Evolutionary conservation across 2,797 vertebrate genomes (phyloP).

Genomic region (Anabas testudineus): DNA sequence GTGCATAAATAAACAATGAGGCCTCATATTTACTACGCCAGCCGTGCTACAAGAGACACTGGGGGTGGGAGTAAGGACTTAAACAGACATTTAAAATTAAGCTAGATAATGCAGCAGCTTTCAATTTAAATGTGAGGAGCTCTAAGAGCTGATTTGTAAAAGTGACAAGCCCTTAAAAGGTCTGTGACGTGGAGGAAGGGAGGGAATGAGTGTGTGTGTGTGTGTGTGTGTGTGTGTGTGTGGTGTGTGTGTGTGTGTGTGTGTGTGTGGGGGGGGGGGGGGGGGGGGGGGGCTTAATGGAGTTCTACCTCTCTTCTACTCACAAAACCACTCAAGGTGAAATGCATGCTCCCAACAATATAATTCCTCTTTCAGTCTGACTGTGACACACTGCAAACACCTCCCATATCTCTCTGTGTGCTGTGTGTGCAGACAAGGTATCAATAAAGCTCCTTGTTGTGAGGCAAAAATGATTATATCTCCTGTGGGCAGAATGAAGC

Average conservation of each 20-base stretch:
- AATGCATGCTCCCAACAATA: conserved; percentile 79
- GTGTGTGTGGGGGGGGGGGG: neutral
- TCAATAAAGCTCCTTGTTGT: conserved; percentile 80
- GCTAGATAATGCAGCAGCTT: conserved; percentile 86
- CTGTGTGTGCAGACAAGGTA: conserved; percentile 71
- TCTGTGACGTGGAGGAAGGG: conserved; percentile 67
- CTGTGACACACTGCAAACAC: conserved; percentile 70
- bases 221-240: neutral
- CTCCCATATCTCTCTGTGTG: conserved; percentile 66
- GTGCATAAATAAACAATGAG: conserved; percentile 88
- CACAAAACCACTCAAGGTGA: conserved; percentile 81
- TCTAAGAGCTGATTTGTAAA: conserved; percentile 86
- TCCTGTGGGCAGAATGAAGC: conserved; percentile 73
- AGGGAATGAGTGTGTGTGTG: neutral
- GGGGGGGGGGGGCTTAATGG: conserved; percentile 75
- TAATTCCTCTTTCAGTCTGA: conserved; percentile 78
- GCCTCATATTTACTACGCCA: conserved; percentile 83
- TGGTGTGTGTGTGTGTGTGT: neutral
- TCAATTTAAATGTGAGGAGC: conserved; percentile 81
- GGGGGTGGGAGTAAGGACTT: conserved; percentile 73
- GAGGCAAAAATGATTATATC: conserved; percentile 77
- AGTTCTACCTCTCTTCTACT: conserved; percentile 77
- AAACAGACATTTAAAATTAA: conserved; percentile 89
- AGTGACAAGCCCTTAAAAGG: conserved; percentile 87
- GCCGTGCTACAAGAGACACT: conserved; percentile 64